Conservation (phyloP, 1,140 invertebrate species). For the Ctenoplectra terminalis region DNA sequence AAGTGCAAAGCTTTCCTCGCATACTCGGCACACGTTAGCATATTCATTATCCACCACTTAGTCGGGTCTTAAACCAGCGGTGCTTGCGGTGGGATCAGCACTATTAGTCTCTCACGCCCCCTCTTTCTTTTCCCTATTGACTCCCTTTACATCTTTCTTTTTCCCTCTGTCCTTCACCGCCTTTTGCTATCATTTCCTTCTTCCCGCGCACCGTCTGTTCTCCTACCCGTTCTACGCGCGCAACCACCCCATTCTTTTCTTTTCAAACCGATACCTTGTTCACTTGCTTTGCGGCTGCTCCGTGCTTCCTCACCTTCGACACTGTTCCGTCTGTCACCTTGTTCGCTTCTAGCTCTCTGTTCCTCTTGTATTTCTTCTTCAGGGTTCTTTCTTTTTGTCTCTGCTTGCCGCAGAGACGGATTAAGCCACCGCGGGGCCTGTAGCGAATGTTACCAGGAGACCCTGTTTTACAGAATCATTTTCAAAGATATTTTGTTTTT, state of each 20-base stretch:
- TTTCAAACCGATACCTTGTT: conserved; percentile 21
- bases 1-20: conserved; percentile 74
- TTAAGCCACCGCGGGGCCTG: no score
- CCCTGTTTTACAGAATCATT: no score
- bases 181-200: conserved; percentile 41
- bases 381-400: no score
- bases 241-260: not conserved
- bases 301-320: not conserved
- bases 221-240: no score
- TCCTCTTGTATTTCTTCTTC: no score
- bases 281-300: not conserved
- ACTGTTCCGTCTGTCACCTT: not conserved
- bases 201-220: not conserved
- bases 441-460: no score
- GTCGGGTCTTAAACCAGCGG: conserved; percentile 66
- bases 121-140: conserved; percentile 18
- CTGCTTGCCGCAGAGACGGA: no score
- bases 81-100: conserved; percentile 73
- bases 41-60: conserved; percentile 77
- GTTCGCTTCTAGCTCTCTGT: not conserved
- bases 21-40: conserved; percentile 77
- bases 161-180: conserved; percentile 30
- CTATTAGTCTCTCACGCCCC: conserved; percentile 71
- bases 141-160: conserved; percentile 33
- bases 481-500: no score